These are phyloP conservation scores for Alauda arvensis DNA, from an alignment of 2,797 vertebrate species.

Conservation along the genomic window DNA sequence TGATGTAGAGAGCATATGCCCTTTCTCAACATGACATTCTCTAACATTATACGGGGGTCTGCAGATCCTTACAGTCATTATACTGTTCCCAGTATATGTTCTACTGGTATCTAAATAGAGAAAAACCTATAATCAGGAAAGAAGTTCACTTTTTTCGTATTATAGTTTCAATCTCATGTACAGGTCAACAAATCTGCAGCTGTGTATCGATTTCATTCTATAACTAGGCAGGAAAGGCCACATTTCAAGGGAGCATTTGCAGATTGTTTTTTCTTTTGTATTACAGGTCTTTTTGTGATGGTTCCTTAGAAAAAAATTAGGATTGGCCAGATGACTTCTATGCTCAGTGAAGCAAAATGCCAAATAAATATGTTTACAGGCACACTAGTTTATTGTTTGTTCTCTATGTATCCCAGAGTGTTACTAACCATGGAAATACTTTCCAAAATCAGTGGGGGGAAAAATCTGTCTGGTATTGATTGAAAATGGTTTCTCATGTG, in stretches of 20 bases:
- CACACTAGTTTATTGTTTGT: constrained; percentile 44
- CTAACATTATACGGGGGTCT: constrained; percentile 44
- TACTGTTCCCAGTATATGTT: constrained; percentile 55
- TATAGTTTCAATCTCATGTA: constrained; percentile 55
- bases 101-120: constrained; percentile 54
- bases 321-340: constrained; percentile 50
- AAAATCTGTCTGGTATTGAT: constrained; percentile 46
- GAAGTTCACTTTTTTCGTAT: constrained; percentile 56
- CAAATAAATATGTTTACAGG: constrained; percentile 58
- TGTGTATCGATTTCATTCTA: constrained; percentile 63
- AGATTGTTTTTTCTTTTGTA: constrained; percentile 62
- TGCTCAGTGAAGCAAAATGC: constrained; percentile 64
- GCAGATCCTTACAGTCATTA: constrained; percentile 61
- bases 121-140: constrained; percentile 57
- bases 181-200: constrained; percentile 70
- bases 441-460: constrained; percentile 27
- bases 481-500: constrained; percentile 44
- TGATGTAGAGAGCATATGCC: constrained; percentile 60
- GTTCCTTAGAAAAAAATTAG: constrained; percentile 55
- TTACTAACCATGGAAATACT: constrained; percentile 31
- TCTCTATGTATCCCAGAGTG: constrained; percentile 34
- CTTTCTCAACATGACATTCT: constrained; percentile 67
- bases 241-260: constrained; percentile 65
- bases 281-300: constrained; percentile 46
- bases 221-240: constrained; percentile 62